phyloP scores from a whole-genome alignment of 1,140 invertebrate species.

The Saccostrea glomerata region DNA sequence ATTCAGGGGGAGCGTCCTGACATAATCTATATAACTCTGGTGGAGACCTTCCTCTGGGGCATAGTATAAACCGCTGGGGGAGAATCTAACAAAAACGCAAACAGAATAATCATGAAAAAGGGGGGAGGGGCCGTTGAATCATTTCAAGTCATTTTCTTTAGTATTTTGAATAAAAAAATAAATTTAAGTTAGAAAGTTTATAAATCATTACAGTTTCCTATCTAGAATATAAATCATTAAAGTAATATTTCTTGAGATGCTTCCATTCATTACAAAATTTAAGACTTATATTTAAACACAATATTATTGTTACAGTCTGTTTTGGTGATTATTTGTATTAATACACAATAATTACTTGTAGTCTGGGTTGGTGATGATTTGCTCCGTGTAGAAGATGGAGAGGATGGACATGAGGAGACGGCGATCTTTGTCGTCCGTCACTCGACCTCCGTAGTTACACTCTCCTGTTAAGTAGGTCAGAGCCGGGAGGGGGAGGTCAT shows the following conservation, averaged over 20 bases:
- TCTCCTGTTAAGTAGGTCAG: slow-evolving; percentile 87
- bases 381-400: slow-evolving; percentile 73
- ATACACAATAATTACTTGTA: slow-evolving; percentile 74
- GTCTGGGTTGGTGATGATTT: slow-evolving; percentile 73
- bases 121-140: too few species aligned
- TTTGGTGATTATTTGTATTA: too few species aligned
- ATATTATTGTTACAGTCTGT: too few species aligned
- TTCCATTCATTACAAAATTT: too few species aligned
- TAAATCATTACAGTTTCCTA: too few species aligned
- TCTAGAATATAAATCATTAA: too few species aligned
- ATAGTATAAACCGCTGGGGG: slow-evolving; percentile 86
- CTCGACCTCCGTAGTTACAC: slow-evolving; percentile 91
- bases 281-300: too few species aligned
- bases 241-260: too few species aligned
- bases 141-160: too few species aligned
- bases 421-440: slow-evolving; percentile 79
- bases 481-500: slow-evolving; percentile 78
- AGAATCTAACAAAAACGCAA: slow-evolving; percentile 71
- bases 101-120: neutral
- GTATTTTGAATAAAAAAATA: too few species aligned
- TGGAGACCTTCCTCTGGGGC: slow-evolving; percentile 84
- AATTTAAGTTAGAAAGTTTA: too few species aligned
- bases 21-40: slow-evolving; percentile 77
- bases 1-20: slow-evolving; percentile 75
- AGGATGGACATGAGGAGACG: slow-evolving; percentile 74